These are phyloP conservation scores for Formicarius rufipectus DNA, from an alignment of 2,113 vertebrate genomes.

Conservation along the genomic window DNA sequence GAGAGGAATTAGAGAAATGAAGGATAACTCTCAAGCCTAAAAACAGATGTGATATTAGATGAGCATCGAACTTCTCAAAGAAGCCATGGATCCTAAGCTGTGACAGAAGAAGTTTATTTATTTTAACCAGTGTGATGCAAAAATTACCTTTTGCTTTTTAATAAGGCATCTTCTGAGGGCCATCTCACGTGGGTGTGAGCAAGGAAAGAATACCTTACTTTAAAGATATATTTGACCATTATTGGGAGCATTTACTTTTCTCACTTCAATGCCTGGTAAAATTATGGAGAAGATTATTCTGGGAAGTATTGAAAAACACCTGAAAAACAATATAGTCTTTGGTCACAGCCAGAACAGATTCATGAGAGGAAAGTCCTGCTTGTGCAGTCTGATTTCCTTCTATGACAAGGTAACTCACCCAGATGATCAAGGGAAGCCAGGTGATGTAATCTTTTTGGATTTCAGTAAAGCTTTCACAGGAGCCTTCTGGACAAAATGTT, in stretches of 20 bases:
- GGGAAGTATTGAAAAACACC: too few relatives aligned
- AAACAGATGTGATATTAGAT: neutral
- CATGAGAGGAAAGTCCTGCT: too few relatives aligned
- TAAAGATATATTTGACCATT: neutral
- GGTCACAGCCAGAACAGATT: too few relatives aligned
- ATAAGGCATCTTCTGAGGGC: neutral
- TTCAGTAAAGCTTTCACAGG: too few relatives aligned
- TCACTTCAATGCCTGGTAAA: too few relatives aligned
- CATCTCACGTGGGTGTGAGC: neutral
- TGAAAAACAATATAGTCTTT: too few relatives aligned
- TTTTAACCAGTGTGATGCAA: neutral
- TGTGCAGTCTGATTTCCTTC: too few relatives aligned
- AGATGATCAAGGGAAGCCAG: too few relatives aligned
- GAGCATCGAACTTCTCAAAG: neutral
- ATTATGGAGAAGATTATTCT: too few relatives aligned
- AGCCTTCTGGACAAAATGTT: too few relatives aligned
- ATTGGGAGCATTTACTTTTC: neutral
- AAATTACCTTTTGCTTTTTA: neutral
- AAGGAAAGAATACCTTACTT: neutral
- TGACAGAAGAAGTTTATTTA: neutral
- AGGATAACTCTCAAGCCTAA: neutral
- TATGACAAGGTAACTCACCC: too few relatives aligned
- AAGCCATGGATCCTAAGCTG: neutral
- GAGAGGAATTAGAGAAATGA: neutral
- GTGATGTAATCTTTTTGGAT: too few relatives aligned